These are phyloP conservation scores for Callimorpha dominula DNA, from an alignment of 2,888 invertebrate species.

Conservation along the genomic window DNA sequence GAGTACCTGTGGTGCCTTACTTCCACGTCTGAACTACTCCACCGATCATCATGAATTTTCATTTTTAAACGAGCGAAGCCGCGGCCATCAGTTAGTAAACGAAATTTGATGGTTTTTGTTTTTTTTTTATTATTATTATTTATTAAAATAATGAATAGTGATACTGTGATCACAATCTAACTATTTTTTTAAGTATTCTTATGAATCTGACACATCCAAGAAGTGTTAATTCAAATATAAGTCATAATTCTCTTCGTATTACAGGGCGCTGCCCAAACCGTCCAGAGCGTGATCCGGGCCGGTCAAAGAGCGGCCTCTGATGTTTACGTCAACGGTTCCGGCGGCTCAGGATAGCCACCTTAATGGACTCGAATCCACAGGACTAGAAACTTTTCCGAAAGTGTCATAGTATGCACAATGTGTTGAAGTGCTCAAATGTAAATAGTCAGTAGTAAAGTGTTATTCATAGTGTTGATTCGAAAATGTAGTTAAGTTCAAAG, in stretches of 20 bases:
- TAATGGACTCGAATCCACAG: slow-evolving; percentile 43
- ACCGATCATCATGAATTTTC: too few species aligned
- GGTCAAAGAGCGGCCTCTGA: slow-evolving; percentile 84
- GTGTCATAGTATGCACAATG: slow-evolving; percentile 84
- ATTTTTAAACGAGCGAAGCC: too few species aligned
- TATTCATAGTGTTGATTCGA: slow-evolving; percentile 47
- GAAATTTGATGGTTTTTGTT: too few species aligned
- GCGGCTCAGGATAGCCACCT: slow-evolving; percentile 67
- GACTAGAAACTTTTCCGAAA: slow-evolving; percentile 82
- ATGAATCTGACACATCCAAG: background rate
- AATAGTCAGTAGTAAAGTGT: slow-evolving; percentile 56
- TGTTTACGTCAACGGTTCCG: slow-evolving; percentile 80
- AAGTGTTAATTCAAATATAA: slow-evolving; percentile 9
- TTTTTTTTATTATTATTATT: too few species aligned
- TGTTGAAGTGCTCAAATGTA: slow-evolving; percentile 83
- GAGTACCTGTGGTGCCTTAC: too few species aligned
- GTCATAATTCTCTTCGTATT: slow-evolving; percentile 54
- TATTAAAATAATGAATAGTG: too few species aligned
- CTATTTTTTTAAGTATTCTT: background rate
- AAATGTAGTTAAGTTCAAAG: slow-evolving; percentile 39
- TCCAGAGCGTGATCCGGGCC: slow-evolving; percentile 89
- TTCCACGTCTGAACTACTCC: too few species aligned
- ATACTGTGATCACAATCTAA: too few species aligned
- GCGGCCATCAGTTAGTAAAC: too few species aligned
- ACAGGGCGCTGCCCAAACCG: slow-evolving; percentile 91